Base-by-base conservation (phyloP, 2,113 vertebrate species). In the Nothocercus julius region DNA sequence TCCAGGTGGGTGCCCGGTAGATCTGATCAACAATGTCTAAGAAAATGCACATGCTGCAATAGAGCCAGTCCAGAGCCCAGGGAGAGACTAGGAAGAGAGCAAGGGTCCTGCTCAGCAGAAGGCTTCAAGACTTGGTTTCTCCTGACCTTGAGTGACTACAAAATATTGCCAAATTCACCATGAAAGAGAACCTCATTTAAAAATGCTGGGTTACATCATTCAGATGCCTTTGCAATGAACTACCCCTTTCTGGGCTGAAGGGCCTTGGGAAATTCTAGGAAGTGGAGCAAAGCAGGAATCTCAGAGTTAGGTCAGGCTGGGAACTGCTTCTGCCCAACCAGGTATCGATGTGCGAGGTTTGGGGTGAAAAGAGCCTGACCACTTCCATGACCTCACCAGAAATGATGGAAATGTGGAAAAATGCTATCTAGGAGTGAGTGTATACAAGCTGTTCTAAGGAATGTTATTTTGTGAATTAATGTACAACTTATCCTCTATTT, bases 271-370 rank as follows among this genome's bases (percentile, higher is more conserved):
- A 63, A 13, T 3, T 12, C 19, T 4, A 7, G 64, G 32, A 95
- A 78, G 12, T 1, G 1, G 1, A 72, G 30, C 8, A 68, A 18
- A 82, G 38, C 61, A 87, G 7, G 27, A 85, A 9, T 20, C 1
- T 0, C 0, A 1, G 16, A 68, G 11, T 44, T 61, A n/a, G 32
- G 0, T 14, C 14, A 38, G 58, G 47, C 36, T 2, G 2, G 22
- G 36, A 73, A 20, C 42, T 2, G 2, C 22, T 63, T 84, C 58
- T 64, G 58, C 42, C 32, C 34, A 59, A 44, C 47, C 3, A 2
- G 30, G 58, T 28, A 34, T 58, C 32, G 16, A 51, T 21, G 54
- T 34, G 24, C 17, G 19, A 67, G 10, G 17, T 63, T 88, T 58
- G n/a, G 82, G 30, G 30, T n/a, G 30, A 44, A 69, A 85, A 69